phyloP scores from a whole-genome alignment of 2,113 vertebrate genomes.

The Arvicanthis niloticus region DNA sequence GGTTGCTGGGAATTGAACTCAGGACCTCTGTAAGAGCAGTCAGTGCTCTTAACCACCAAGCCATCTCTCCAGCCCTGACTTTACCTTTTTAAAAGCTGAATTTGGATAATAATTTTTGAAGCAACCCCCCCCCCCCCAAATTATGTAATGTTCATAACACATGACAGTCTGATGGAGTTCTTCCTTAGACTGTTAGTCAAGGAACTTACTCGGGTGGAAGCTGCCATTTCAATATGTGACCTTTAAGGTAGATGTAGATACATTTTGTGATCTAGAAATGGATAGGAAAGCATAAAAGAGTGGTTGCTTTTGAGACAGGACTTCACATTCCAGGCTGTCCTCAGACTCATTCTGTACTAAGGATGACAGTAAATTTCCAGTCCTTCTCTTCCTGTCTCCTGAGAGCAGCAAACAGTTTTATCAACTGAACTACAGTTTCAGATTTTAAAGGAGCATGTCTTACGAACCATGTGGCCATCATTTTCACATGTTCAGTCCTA shows the following conservation, averaged over 20 bases:
- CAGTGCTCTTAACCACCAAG: no score
- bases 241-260: neutral
- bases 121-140: neutral
- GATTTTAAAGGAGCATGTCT: neutral
- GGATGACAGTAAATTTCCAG: neutral
- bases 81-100: neutral
- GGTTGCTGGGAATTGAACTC: no score
- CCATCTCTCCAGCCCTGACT: neutral
- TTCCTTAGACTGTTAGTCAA: neutral
- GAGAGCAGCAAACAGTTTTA: neutral
- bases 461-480: neutral
- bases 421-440: neutral
- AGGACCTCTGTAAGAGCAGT: no score
- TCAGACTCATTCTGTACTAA: neutral
- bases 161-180: neutral
- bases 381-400: neutral
- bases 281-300: slow-evolving; percentile 5
- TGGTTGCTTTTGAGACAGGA: neutral
- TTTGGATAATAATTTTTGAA: slow-evolving; percentile 38
- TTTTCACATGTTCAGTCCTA: neutral
- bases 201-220: neutral
- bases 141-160: neutral
- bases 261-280: neutral
- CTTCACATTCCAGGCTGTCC: neutral
- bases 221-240: neutral